These are phyloP conservation scores for Tryphoninae sp. DNA, from an alignment of 2,888 invertebrate genomes.

Conservation along the genomic window DNA sequence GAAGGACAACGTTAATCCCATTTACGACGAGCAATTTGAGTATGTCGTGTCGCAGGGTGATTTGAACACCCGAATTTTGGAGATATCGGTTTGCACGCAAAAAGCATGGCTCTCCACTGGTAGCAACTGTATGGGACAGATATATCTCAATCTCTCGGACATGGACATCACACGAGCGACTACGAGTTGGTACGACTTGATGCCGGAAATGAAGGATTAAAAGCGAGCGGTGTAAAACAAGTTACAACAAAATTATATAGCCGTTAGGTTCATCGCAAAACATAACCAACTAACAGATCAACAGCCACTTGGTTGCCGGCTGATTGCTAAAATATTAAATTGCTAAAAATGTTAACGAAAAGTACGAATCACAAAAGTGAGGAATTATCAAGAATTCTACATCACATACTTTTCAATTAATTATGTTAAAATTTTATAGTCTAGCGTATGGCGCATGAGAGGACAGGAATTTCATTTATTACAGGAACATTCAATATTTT, in stretches of 20 bases:
- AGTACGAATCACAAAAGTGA: constrained; percentile 2
- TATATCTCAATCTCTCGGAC: constrained; percentile 86
- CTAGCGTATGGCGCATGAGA: background rate
- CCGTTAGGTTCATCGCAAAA: background rate
- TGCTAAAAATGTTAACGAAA: background rate
- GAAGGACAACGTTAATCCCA: constrained; percentile 95
- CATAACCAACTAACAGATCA: constrained; percentile 30
- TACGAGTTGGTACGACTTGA: constrained; percentile 89
- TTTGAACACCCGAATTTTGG: constrained; percentile 88
- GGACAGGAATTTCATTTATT: background rate
- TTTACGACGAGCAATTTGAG: constrained; percentile 95
- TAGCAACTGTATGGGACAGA: constrained; percentile 92
- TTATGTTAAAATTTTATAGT: constrained; percentile 28
- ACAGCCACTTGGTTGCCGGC: background rate
- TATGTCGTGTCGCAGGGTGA: constrained; percentile 93
- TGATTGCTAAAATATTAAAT: background rate
- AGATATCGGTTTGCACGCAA: constrained; percentile 94
- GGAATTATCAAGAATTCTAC: constrained; percentile 15
- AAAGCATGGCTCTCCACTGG: constrained; percentile 91
- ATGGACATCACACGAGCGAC: constrained; percentile 87
- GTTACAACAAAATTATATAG: constrained; percentile 58
- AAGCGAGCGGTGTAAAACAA: constrained; percentile 37
- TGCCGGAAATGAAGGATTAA: constrained; percentile 83
- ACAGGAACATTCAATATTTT: background rate
- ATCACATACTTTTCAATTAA: background rate